phyloP scores from a whole-genome alignment of 2,888 invertebrate genomes.

The Torymus texanus region DNA sequence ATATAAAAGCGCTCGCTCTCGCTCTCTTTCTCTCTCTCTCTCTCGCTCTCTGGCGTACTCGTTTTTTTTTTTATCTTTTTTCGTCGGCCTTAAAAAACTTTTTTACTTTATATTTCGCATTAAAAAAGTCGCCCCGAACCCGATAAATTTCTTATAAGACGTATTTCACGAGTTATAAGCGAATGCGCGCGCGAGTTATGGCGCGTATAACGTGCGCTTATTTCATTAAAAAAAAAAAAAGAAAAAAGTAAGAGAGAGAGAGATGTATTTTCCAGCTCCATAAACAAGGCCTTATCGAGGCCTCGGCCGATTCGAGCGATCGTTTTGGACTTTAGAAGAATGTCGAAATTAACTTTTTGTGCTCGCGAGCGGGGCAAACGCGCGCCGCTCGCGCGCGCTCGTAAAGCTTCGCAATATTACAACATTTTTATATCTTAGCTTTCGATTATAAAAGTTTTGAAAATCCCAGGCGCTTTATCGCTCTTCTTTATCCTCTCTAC shows the following conservation, averaged over 20 bases:
- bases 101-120: constrained; percentile 36
- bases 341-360: constrained; percentile 29
- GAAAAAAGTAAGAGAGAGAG: constrained; percentile 4
- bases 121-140: constrained; percentile 37
- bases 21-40: too few relatives aligned
- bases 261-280: constrained; percentile 34
- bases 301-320: constrained; percentile 11
- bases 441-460: constrained; percentile 23
- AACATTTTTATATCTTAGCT: constrained; percentile 27
- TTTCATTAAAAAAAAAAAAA: constrained; percentile 43
- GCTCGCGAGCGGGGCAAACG: not conserved
- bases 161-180: constrained; percentile 34
- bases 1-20: constrained; percentile 27
- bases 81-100: constrained; percentile 22
- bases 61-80: constrained; percentile 43
- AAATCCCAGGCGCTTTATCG: constrained; percentile 5
- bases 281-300: constrained; percentile 33
- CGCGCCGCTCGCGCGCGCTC: not conserved
- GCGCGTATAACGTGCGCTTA: constrained; percentile 36
- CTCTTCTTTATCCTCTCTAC: not conserved
- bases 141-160: constrained; percentile 49
- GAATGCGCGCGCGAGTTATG: constrained; percentile 33
- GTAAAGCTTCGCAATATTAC: constrained; percentile 27
- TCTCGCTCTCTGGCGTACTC: too few relatives aligned
- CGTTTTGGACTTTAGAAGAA: constrained; percentile 35